Evolutionary conservation across 2,797 vertebrate genomes (phyloP).

Genomic region (Aselliscus stoliczkanus): DNA sequence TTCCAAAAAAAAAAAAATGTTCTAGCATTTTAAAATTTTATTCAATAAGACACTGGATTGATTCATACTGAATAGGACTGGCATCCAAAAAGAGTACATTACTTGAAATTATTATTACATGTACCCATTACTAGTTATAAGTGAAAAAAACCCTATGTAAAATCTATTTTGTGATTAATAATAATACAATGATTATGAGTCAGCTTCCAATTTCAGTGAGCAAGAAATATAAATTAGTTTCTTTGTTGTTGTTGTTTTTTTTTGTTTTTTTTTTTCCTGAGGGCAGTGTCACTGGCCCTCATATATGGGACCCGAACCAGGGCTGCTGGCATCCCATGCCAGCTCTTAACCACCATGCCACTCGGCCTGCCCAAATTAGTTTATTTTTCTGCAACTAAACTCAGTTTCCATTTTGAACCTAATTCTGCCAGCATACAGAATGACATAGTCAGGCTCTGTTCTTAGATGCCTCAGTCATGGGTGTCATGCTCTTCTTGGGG

Average conservation of each 20-base stretch:
- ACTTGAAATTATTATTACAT: slow-evolving; percentile 12
- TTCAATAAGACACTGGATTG: slow-evolving; percentile 35
- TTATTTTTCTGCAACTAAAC: slow-evolving; percentile 1
- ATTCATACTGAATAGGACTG: slow-evolving; percentile 36
- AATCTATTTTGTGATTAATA: not conserved
- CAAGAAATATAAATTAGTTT: not conserved
- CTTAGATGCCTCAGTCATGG: not conserved
- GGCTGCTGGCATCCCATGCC: too few species aligned
- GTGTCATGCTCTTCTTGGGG: not conserved
- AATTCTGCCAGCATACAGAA: not conserved
- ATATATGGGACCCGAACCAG: too few species aligned
- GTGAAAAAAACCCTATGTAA: not conserved
- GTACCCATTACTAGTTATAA: not conserved
- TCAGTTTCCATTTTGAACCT: not conserved
- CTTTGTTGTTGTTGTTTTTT: too few species aligned
- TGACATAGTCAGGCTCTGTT: not conserved
- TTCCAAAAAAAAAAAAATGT: slow-evolving; percentile 38
- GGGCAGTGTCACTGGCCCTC: too few species aligned
- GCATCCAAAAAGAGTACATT: not conserved
- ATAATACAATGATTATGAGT: not conserved
- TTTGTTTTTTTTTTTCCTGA: too few species aligned
- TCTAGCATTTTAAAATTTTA: slow-evolving; percentile 61
- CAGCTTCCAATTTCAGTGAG: not conserved
- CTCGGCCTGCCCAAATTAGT: too few species aligned
- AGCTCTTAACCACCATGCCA: too few species aligned